Percentiles rank a stretch among this genome's conserved stretches.
Conservation (phyloP, 2,888 invertebrate species). For the Protonemura montana region DNA sequence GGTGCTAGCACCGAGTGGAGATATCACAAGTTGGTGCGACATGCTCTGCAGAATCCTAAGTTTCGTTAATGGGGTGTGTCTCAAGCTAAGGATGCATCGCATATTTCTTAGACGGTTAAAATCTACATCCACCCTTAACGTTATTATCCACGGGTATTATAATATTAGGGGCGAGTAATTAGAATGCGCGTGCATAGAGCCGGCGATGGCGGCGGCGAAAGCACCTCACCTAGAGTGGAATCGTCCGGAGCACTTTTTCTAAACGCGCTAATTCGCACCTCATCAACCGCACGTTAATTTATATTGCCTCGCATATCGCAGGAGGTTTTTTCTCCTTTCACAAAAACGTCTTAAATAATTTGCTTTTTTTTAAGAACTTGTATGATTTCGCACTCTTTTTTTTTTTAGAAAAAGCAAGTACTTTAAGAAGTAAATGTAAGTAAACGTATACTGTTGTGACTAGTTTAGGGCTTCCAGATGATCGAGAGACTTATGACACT, state of each 20-base stretch:
- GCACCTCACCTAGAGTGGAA: background rate
- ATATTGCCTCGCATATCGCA: background rate
- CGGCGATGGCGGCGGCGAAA: background rate
- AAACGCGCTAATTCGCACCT: background rate
- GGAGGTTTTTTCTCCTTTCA: background rate
- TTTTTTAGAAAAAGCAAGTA: no score
- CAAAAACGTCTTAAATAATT: background rate
- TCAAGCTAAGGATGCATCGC: slow-evolving; percentile 4
- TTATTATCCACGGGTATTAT: slow-evolving; percentile 25
- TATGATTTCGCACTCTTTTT: no score
- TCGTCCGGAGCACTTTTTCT: background rate
- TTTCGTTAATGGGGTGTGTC: slow-evolving; percentile 34
- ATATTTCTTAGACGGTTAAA: slow-evolving; percentile 35
- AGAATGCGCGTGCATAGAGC: background rate
- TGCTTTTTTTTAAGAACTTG: background rate
- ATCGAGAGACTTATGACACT: no score
- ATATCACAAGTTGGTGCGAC: background rate
- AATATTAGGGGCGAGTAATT: slow-evolving; percentile 31
- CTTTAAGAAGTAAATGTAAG: no score
- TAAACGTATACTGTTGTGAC: no score
- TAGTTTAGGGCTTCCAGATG: no score
- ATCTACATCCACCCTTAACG: slow-evolving; percentile 19
- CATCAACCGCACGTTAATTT: background rate
- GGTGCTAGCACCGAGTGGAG: background rate
- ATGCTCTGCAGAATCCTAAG: slow-evolving; percentile 9